phyloP scores from a whole-genome alignment of 1,140 invertebrate genomes.

The Lutraria rhynchaena region DNA sequence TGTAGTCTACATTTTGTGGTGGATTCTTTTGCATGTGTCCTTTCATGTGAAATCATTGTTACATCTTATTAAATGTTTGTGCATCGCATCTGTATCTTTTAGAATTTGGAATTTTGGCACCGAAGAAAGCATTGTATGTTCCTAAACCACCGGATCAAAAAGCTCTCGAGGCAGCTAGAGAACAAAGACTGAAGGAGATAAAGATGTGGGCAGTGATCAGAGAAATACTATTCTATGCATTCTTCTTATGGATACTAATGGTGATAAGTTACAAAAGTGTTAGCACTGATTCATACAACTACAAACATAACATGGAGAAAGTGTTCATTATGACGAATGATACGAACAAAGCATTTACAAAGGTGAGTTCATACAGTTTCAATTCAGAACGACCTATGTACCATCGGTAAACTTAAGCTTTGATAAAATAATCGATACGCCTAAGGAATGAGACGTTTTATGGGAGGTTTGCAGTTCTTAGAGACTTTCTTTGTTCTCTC shows the following conservation, averaged over 20 bases:
- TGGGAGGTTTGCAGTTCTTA: too few species aligned
- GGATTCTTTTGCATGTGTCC: too few species aligned
- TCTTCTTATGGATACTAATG: slow-evolving; percentile 83
- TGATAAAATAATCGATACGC: too few species aligned
- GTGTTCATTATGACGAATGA: slow-evolving; percentile 81
- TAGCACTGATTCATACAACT: slow-evolving; percentile 80
- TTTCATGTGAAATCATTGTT: too few species aligned
- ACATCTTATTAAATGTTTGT: too few species aligned
- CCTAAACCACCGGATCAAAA: slow-evolving; percentile 81
- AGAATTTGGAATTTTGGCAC: slow-evolving; percentile 66
- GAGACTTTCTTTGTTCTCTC: too few species aligned
- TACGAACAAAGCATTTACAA: slow-evolving; percentile 70
- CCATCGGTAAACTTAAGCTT: too few species aligned
- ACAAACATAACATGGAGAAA: slow-evolving; percentile 82
- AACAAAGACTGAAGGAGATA: slow-evolving; percentile 82
- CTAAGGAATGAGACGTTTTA: too few species aligned
- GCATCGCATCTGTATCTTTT: too few species aligned
- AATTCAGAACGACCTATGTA: too few species aligned
- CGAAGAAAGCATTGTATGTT: slow-evolving; percentile 75
- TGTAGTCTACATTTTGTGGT: too few species aligned
- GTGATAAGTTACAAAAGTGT: slow-evolving; percentile 83
- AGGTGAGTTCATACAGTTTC: slow-evolving; percentile 60
- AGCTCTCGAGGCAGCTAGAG: slow-evolving; percentile 80
- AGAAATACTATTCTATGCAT: slow-evolving; percentile 82
- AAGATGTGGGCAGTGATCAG: slow-evolving; percentile 83